phyloP scores from a whole-genome alignment of 2,113 vertebrate species.

The Spheniscus mendiculus region DNA sequence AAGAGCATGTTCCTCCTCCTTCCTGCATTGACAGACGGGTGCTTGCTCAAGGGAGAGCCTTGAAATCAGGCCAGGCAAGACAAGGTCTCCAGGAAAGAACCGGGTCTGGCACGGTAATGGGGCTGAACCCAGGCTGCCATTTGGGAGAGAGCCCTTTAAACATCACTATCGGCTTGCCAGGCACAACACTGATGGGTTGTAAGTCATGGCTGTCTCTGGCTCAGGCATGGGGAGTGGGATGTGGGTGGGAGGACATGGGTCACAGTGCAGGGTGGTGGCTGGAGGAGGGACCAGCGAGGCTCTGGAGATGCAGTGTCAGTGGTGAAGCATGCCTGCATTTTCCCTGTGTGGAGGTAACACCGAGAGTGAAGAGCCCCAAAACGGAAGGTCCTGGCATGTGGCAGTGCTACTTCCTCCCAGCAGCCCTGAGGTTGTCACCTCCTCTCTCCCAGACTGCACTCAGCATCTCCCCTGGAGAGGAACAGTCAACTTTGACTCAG shows the following conservation, averaged over 20 bases:
- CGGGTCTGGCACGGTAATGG: fast-evolving
- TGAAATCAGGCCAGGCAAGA: background rate
- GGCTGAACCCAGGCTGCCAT: background rate
- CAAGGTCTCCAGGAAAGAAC: background rate
- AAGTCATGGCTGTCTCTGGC: background rate
- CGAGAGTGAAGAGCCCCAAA: background rate
- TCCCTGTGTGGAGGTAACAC: background rate
- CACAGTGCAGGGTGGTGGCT: background rate
- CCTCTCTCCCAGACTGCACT: background rate
- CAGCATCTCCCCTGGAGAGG: background rate
- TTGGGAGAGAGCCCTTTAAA: background rate
- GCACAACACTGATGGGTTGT: fast-evolving
- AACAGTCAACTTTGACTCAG: background rate
- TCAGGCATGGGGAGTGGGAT: background rate
- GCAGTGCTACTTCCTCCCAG: background rate
- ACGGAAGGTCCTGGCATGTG: background rate
- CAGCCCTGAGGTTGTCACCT: background rate
- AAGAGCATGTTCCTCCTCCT: background rate
- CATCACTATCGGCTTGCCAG: background rate
- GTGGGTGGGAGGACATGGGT: fast-evolving
- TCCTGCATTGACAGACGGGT: background rate
- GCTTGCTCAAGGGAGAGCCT: background rate
- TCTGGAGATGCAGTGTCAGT: background rate
- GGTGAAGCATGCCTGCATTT: background rate
- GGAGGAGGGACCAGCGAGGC: background rate